These are phyloP conservation scores for Tenrec ecaudatus DNA, from an alignment of 2,113 vertebrate species.

Conservation along the genomic window DNA sequence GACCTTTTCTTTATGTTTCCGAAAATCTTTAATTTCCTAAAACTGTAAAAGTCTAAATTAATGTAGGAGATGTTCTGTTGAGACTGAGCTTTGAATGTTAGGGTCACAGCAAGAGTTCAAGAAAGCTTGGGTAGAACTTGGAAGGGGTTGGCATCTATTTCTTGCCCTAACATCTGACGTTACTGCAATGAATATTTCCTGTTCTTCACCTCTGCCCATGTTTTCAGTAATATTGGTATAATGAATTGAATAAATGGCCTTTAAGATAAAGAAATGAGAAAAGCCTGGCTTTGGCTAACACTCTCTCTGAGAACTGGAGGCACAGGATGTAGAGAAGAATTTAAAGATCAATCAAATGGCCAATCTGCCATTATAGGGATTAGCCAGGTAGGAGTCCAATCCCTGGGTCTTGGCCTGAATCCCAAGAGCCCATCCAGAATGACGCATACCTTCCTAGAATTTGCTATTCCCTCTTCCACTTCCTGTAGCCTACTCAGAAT, in stretches of 20 bases:
- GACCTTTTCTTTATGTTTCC: slow-evolving; percentile 74
- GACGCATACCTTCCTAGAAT: not conserved
- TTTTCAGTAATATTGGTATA: slow-evolving; percentile 47
- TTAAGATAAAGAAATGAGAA: slow-evolving; percentile 17
- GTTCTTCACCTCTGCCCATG: slow-evolving; percentile 59
- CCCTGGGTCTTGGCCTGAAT: not conserved
- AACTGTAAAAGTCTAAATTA: slow-evolving; percentile 57
- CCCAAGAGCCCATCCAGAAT: not conserved
- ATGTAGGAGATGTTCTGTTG: slow-evolving; percentile 35
- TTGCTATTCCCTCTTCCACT: not conserved
- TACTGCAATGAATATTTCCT: not conserved
- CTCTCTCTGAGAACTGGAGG: not conserved
- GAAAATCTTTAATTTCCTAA: slow-evolving; percentile 70
- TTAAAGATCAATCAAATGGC: not conserved
- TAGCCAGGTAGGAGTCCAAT: not conserved
- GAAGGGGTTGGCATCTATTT: not conserved
- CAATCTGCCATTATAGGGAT: not conserved
- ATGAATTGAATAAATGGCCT: slow-evolving; percentile 44
- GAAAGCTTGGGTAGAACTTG: not conserved
- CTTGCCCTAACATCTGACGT: not conserved
- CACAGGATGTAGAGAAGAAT: not conserved
- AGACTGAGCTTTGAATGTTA: slow-evolving; percentile 50
- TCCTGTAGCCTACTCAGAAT: not conserved
- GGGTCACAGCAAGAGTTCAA: slow-evolving; percentile 38
- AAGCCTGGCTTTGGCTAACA: slow-evolving; percentile 17